Percentiles rank a stretch among this genome's conserved stretches.
Conservation (phyloP, 2,797 vertebrate genomes). For the Alauda arvensis region DNA sequence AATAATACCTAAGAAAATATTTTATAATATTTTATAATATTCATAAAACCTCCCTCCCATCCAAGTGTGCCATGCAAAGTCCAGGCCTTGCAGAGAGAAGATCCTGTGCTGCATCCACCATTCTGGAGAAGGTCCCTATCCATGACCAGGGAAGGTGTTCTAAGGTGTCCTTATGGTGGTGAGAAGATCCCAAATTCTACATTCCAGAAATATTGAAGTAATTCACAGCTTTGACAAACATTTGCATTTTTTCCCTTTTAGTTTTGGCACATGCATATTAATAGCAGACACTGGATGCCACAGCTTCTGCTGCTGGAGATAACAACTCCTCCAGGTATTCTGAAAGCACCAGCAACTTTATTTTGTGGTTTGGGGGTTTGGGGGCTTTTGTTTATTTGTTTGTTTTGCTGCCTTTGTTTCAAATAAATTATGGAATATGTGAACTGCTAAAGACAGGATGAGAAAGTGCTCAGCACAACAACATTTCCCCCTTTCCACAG, state of each 20-base stretch:
- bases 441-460: background rate
- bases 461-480: background rate
- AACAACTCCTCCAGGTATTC: background rate
- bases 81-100: background rate
- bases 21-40: no score
- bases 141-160: background rate
- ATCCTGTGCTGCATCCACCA: background rate
- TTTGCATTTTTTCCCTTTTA: background rate
- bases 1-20: background rate
- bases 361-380: background rate
- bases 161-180: background rate
- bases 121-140: background rate
- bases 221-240: background rate
- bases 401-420: background rate
- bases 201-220: background rate
- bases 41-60: no score
- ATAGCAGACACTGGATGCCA: background rate
- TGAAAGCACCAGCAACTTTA: background rate
- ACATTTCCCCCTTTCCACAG: background rate
- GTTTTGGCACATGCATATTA: background rate
- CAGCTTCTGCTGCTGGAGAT: background rate
- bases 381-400: background rate
- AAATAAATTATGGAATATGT: background rate
- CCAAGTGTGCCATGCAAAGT: background rate
- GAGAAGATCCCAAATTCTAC: background rate